These are phyloP conservation scores for Nannospalax galili DNA, from an alignment of 2,113 vertebrate genomes.

Conservation along the genomic window DNA sequence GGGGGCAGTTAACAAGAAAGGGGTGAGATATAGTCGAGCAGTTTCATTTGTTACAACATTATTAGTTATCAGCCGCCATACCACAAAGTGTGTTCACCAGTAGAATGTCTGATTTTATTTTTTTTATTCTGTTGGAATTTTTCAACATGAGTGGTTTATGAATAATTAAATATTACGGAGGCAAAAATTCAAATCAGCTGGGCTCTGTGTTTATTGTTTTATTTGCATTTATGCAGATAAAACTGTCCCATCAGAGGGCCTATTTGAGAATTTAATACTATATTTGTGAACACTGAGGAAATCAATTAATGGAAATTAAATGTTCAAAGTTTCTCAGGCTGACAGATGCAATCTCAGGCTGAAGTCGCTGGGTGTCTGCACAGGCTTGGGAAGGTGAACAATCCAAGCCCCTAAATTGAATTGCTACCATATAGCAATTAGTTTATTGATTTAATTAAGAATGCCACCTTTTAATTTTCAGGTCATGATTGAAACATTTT, in stretches of 20 bases:
- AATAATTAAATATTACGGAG: slow-evolving; percentile 85
- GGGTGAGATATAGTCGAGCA: slow-evolving; percentile 68
- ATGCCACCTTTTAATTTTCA: slow-evolving; percentile 96
- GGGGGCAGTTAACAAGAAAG: slow-evolving; percentile 61
- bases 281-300: slow-evolving; percentile 95
- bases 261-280: slow-evolving; percentile 92
- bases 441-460: slow-evolving; percentile 99
- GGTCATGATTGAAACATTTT: slow-evolving; percentile 91
- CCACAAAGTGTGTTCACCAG: slow-evolving; percentile 48
- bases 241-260: slow-evolving; percentile 83
- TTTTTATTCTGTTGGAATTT: slow-evolving; percentile 79
- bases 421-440: slow-evolving; percentile 97
- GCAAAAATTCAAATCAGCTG: slow-evolving; percentile 84
- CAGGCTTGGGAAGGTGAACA: slow-evolving; percentile 91
- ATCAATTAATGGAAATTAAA: slow-evolving; percentile 99
- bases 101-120: slow-evolving; percentile 69
- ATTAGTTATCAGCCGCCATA: slow-evolving; percentile 53
- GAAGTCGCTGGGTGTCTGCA: slow-evolving; percentile 90
- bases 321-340: slow-evolving; percentile 92
- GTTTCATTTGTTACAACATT: slow-evolving; percentile 68
- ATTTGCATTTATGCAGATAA: slow-evolving; percentile 89
- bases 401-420: slow-evolving; percentile 95
- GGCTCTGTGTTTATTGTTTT: slow-evolving; percentile 87
- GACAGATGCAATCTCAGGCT: slow-evolving; percentile 93
- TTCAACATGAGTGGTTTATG: slow-evolving; percentile 81